These are phyloP conservation scores for Phymorhynchus buccinoides DNA, from an alignment of 1,140 invertebrate species.

Conservation along the genomic window DNA sequence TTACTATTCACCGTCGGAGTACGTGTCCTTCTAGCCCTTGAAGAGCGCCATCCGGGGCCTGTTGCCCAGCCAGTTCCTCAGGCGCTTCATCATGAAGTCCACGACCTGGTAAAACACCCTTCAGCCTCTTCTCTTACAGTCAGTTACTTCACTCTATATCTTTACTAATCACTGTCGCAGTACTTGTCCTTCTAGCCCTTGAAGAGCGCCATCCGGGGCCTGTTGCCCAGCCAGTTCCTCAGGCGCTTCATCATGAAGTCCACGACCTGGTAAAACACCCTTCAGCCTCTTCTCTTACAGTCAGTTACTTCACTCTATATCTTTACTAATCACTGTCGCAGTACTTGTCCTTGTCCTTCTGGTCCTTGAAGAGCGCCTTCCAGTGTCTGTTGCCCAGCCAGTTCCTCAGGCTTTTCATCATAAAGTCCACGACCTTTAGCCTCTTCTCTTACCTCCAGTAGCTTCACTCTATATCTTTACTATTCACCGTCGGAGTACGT, in stretches of 20 bases:
- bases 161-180: slow-evolving; percentile 46
- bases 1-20: no score
- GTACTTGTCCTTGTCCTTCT: slow-evolving; percentile 53
- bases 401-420: slow-evolving; percentile 69
- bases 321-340: slow-evolving; percentile 46
- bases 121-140: no score
- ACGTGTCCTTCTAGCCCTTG: slow-evolving; percentile 45
- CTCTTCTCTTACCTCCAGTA: no score
- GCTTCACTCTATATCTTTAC: no score
- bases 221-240: slow-evolving; percentile 49
- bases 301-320: no score
- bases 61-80: slow-evolving; percentile 52
- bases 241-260: slow-evolving; percentile 75
- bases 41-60: slow-evolving; percentile 42
- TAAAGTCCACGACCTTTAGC: slow-evolving; percentile 78
- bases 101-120: slow-evolving; percentile 80
- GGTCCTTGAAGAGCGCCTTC: slow-evolving; percentile 40
- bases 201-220: slow-evolving; percentile 41
- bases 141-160: no score
- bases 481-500: no score
- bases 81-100: slow-evolving; percentile 75
- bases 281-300: no score
- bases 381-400: slow-evolving; percentile 50
- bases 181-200: slow-evolving; percentile 51
- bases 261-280: slow-evolving; percentile 79